Conservation (phyloP, 2,888 invertebrate genomes). For the Cotesia congregata region DNA sequence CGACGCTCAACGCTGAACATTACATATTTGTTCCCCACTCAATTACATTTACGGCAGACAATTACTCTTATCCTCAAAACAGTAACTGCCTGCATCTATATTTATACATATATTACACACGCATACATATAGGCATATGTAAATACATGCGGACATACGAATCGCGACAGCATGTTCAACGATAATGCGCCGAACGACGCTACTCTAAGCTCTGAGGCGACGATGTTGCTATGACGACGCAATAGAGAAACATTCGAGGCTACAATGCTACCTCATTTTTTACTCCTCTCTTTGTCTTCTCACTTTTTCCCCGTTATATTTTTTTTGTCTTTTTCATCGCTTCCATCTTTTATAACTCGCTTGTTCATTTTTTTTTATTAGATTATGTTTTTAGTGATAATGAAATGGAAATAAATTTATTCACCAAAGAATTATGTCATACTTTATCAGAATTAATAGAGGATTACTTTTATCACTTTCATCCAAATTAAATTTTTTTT, state of each 20-base stretch:
- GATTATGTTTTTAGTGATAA: background rate
- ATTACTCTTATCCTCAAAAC: background rate
- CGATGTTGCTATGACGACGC: constrained; percentile 61
- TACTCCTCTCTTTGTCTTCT: constrained; percentile 42
- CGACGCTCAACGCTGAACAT: background rate
- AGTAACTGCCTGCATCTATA: background rate
- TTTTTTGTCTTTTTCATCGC: background rate
- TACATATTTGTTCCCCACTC: background rate
- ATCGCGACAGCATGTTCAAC: constrained; percentile 16
- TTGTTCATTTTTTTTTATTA: constrained; percentile 21
- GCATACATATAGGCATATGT: background rate
- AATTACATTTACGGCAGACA: constrained; percentile 2
- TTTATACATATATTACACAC: background rate
- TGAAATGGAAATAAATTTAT: constrained; percentile 5
- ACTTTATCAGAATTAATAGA: background rate
- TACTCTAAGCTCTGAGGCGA: constrained; percentile 29
- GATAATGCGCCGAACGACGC: constrained; percentile 31
- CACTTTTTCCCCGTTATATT: constrained; percentile 30
- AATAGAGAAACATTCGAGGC: constrained; percentile 66
- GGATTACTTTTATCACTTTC: background rate
- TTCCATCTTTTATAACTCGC: constrained; percentile 40
- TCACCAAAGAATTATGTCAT: background rate
- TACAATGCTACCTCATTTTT: constrained; percentile 37
- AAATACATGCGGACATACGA: constrained; percentile 4
- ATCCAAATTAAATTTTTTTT: background rate